Evolutionary conservation across 2,888 invertebrate species (phyloP).

Genomic region (Xanthostigma xanthostigma): DNA sequence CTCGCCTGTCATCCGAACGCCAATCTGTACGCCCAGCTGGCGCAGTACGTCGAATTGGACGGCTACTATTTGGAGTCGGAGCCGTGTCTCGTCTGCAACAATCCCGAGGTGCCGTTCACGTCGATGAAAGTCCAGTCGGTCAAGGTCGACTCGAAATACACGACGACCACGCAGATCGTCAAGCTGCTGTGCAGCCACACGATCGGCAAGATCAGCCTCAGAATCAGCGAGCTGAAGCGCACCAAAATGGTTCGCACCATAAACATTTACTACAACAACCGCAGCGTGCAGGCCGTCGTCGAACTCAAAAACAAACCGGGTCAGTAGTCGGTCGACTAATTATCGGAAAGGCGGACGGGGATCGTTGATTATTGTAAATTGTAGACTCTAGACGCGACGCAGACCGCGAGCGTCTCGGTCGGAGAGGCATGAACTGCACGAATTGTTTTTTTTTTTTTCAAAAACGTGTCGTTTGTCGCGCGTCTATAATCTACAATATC

Average conservation of each 20-base stretch:
- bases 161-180: conserved; percentile 94
- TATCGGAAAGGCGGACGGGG: too few relatives aligned
- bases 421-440: too few relatives aligned
- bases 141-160: conserved; percentile 93
- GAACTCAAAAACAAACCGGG: conserved; percentile 90
- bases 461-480: too few relatives aligned
- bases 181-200: conserved; percentile 91
- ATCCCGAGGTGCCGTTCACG: conserved; percentile 85
- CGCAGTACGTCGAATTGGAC: conserved; percentile 89
- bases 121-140: conserved; percentile 86
- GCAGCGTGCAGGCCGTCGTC: conserved; percentile 90
- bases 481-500: too few relatives aligned
- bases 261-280: conserved; percentile 93
- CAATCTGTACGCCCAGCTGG: conserved; percentile 77
- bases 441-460: too few relatives aligned
- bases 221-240: conserved; percentile 88
- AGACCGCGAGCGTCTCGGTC: too few relatives aligned
- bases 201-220: conserved; percentile 82
- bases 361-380: too few relatives aligned
- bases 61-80: conserved; percentile 94
- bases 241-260: conserved; percentile 95
- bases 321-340: conserved; percentile 14
- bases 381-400: too few relatives aligned
- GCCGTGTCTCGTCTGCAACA: conserved; percentile 95
- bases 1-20: conserved; percentile 88